Evolutionary conservation across 2,888 invertebrate genomes (phyloP).

Genomic region (Rambutsinella grinnellia): DNA sequence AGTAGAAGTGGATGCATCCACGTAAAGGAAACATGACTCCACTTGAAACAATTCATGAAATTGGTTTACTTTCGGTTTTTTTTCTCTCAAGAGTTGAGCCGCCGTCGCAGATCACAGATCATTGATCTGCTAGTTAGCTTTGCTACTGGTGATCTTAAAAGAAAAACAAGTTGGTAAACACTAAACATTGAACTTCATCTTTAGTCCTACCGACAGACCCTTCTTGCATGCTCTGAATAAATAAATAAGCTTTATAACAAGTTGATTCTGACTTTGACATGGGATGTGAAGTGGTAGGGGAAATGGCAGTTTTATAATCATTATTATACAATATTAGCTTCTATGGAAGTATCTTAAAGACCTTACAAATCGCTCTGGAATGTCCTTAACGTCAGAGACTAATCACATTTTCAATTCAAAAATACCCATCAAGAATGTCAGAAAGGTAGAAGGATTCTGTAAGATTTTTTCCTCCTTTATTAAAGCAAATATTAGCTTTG

Average conservation of each 20-base stretch:
- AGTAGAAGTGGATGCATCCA: too few species aligned
- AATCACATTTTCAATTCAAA: too few species aligned
- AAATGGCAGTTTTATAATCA: too few species aligned
- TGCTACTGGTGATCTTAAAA: background rate
- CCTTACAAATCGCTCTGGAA: too few species aligned
- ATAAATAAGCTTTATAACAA: background rate
- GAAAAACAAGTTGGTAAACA: background rate
- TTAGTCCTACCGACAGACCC: background rate
- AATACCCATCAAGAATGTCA: too few species aligned
- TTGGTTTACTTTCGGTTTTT: slow-evolving; percentile 60
- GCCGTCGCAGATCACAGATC: slow-evolving; percentile 55
- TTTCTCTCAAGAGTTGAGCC: slow-evolving; percentile 51
- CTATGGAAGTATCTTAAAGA: too few species aligned
- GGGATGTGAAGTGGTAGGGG: too few species aligned
- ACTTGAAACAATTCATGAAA: slow-evolving; percentile 64
- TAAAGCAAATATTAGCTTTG: too few species aligned
- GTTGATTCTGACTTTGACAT: background rate
- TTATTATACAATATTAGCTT: too few species aligned
- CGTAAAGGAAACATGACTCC: slow-evolving; percentile 60
- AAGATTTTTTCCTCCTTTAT: too few species aligned
- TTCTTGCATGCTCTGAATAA: background rate
- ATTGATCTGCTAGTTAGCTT: slow-evolving; percentile 26
- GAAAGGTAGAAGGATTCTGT: too few species aligned
- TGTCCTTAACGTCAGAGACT: too few species aligned
- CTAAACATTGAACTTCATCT: background rate